phyloP scores from a whole-genome alignment of 30 jellyfish, hydroid and myxozoan species.

The Aurelia coerulea region DNA sequence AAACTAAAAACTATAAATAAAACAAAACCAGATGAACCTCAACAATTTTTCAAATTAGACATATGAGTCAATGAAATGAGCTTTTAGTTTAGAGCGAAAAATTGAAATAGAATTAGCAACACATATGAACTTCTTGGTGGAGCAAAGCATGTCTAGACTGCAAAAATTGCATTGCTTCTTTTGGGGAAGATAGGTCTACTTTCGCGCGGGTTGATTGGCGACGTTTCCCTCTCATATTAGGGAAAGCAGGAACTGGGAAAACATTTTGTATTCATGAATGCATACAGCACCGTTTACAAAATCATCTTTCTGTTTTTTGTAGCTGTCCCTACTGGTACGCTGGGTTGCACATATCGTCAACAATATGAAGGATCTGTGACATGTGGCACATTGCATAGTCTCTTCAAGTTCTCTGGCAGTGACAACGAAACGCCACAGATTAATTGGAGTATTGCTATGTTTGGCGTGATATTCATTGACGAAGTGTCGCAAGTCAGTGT shows the following conservation, averaged over 20 bases:
- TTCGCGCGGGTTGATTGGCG: constrained; percentile 19
- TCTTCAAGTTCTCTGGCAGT: neutral
- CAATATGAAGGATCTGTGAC: neutral
- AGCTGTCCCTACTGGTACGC: constrained; percentile 45
- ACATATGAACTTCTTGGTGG: no score
- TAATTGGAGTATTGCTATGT: constrained; percentile 26
- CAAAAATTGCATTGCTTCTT: neutral
- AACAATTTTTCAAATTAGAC: no score
- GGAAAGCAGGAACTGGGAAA: constrained; percentile 49
- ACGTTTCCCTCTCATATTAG: neutral
- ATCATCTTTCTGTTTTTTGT: constrained; percentile 11
- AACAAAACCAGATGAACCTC: no score
- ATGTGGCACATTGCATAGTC: constrained; percentile 39
- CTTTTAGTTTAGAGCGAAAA: no score
- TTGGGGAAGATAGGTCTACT: neutral
- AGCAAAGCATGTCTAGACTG: neutral
- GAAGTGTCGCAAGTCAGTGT: constrained; percentile 23
- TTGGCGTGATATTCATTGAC: constrained; percentile 26
- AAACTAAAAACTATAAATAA: no score
- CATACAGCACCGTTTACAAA: neutral
- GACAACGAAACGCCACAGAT: neutral
- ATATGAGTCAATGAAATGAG: no score
- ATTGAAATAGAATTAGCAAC: no score
- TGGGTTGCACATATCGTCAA: constrained; percentile 11
- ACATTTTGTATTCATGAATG: neutral